Base-by-base conservation (phyloP, 2,797 vertebrate genomes). In the Mormyrops attenuatus region DNA sequence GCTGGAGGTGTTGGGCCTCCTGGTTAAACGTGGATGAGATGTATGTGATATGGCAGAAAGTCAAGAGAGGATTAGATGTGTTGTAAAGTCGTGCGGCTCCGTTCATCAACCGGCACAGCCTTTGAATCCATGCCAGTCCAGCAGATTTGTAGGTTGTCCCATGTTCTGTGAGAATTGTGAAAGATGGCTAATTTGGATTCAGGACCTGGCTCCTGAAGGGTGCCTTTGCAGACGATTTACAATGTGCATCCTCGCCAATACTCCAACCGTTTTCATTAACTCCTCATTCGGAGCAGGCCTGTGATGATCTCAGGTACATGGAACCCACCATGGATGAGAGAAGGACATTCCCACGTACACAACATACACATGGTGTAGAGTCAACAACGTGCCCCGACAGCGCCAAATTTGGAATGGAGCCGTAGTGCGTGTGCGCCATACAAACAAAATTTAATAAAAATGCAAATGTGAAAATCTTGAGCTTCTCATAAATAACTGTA, bases 121-220 rank as follows among this genome's bases (percentile, higher is more conserved):
- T 49, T 85, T 85, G 82, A 85, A 49, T 26, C 41, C 41, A 50
- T 3, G 82, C 20, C 82, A 47, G 44, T 26, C 47, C 41, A 50
- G 30, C 20, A 50, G 47, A 85, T 50, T 50, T 50, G 41, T 26
- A 85, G 82, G 44, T 13, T 47, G 82, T 85, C 47, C 44, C 9
- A 13, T 1, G 41, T n/a, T 85, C 47, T 26, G 41, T 20, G 82
- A 50, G 82, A 47, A 85, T 5, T 15, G 41, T 47, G 82, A 50
- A 85, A 47, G 82, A 50, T 22, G 82, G 47, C 82, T 50, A 85
- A 85, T 85, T 85, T 85, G 82, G 82, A 47, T 49, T 85, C n/a
- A 50, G 47, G 47, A 22, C 41, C 6, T 11, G 20, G 47, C 41
- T 22, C n/a, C 82, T 85, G 82, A 85, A 85, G 82, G 82, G 8